These are phyloP conservation scores for Cotesia vestalis DNA, from an alignment of 1,140 invertebrate species.

Conservation along the genomic window DNA sequence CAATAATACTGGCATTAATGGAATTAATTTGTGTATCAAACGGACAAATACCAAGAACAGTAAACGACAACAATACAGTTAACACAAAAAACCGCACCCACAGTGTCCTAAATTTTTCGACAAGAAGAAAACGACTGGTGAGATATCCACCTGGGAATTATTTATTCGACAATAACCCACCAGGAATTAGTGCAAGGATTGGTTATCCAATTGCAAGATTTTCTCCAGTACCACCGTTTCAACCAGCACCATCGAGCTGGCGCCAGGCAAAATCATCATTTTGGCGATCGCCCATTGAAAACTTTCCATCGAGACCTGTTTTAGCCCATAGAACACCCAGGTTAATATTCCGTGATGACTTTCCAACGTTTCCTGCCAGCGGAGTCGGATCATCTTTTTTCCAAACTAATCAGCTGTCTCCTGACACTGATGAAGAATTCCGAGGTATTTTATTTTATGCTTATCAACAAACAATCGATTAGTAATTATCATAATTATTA, in stretches of 20 bases:
- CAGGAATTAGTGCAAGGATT: slow-evolving; percentile 44
- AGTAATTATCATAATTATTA: slow-evolving; percentile 28
- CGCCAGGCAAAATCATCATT: slow-evolving; percentile 58
- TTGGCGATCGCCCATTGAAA: slow-evolving; percentile 52
- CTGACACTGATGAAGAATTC: slow-evolving; percentile 60
- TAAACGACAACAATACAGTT: neutral
- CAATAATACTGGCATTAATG: slow-evolving; percentile 45
- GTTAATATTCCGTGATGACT: slow-evolving; percentile 66
- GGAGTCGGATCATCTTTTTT: slow-evolving; percentile 55
- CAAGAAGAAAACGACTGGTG: slow-evolving; percentile 51
- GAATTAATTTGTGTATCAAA: slow-evolving; percentile 28
- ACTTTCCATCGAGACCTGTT: slow-evolving; percentile 51
- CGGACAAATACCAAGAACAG: neutral
- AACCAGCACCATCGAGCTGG: slow-evolving; percentile 46
- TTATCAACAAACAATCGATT: slow-evolving; percentile 11
- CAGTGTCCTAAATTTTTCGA: neutral
- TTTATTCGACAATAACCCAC: slow-evolving; percentile 42
- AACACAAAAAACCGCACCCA: neutral
- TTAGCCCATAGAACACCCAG: slow-evolving; percentile 66
- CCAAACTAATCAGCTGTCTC: slow-evolving; percentile 57
- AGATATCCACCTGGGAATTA: slow-evolving; percentile 48
- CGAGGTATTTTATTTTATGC: slow-evolving; percentile 52
- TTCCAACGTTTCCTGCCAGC: slow-evolving; percentile 50
- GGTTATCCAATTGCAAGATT: slow-evolving; percentile 46
- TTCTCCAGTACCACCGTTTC: slow-evolving; percentile 40